Evolutionary conservation across 2,113 vertebrate species (phyloP).

Genomic region (Cyanocitta stelleri): DNA sequence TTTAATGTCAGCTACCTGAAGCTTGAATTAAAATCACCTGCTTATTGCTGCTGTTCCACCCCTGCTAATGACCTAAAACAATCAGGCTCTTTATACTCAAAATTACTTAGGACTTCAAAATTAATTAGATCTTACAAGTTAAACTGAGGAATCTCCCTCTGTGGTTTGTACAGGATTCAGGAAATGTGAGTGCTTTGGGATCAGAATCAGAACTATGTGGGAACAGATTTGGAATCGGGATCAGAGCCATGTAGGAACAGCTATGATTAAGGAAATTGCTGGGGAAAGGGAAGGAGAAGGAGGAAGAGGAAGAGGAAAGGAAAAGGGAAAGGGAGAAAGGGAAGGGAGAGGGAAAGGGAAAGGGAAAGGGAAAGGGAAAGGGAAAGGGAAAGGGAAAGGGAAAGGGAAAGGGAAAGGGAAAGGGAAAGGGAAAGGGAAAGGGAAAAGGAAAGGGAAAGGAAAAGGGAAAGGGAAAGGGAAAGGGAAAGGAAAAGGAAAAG

Average conservation of each 20-base stretch:
- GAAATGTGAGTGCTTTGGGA: background rate
- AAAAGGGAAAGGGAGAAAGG: background rate
- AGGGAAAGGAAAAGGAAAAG: no score
- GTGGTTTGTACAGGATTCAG: background rate
- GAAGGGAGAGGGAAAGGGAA: no score
- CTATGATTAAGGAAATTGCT: background rate
- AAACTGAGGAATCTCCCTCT: background rate
- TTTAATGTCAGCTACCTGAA: background rate
- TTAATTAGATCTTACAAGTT: background rate
- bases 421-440: no score
- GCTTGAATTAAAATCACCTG: background rate
- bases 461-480: no score
- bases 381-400: background rate
- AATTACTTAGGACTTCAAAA: background rate
- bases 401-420: background rate
- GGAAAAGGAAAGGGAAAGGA: background rate
- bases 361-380: background rate
- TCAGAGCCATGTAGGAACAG: background rate
- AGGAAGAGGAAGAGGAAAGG: no score
- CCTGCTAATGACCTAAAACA: background rate
- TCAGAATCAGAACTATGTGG: background rate
- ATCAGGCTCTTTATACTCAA: background rate
- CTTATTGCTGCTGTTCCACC: background rate
- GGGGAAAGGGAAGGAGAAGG: no score
- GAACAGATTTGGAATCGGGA: background rate